Evolutionary conservation across 2,797 vertebrate species (phyloP).

Genomic region (Eospalax fontanierii): DNA sequence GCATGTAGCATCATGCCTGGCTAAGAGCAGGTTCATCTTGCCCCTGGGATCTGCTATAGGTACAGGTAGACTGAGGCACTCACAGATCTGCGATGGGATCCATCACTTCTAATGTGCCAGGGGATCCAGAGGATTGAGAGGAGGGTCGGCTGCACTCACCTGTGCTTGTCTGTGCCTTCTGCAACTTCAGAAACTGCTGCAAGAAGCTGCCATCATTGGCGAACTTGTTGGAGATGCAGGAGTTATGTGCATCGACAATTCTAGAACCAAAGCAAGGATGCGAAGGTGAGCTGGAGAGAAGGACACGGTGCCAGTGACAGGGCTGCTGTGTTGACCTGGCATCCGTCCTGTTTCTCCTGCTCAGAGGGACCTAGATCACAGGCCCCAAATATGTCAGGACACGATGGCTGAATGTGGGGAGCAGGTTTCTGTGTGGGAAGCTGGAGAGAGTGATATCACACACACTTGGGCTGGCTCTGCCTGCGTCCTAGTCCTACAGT

Average conservation of each 20-base stretch:
- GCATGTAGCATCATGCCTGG: too few species aligned
- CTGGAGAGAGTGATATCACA: not conserved
- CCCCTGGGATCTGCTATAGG: too few species aligned
- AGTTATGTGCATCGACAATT: constrained; percentile 88
- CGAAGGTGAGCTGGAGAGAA: not conserved
- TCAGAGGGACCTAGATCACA: not conserved
- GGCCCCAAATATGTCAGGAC: not conserved
- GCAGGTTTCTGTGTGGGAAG: not conserved
- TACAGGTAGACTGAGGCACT: not conserved
- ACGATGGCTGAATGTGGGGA: not conserved
- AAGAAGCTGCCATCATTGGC: constrained; percentile 98
- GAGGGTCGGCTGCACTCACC: constrained; percentile 82
- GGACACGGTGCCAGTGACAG: not conserved
- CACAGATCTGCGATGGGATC: not conserved
- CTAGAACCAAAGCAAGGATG: constrained; percentile 72
- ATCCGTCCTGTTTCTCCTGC: not conserved
- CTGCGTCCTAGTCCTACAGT: not conserved
- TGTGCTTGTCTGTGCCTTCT: constrained; percentile 93
- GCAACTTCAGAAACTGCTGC: constrained; percentile 98
- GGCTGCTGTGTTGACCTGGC: not conserved
- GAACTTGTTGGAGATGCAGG: constrained; percentile 95
- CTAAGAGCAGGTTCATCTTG: not conserved
- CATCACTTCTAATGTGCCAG: not conserved
- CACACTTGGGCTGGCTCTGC: not conserved
- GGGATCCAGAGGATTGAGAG: not conserved